These are phyloP conservation scores for Paralichthys olivaceus DNA, from an alignment of 2,113 vertebrate genomes.

Conservation along the genomic window DNA sequence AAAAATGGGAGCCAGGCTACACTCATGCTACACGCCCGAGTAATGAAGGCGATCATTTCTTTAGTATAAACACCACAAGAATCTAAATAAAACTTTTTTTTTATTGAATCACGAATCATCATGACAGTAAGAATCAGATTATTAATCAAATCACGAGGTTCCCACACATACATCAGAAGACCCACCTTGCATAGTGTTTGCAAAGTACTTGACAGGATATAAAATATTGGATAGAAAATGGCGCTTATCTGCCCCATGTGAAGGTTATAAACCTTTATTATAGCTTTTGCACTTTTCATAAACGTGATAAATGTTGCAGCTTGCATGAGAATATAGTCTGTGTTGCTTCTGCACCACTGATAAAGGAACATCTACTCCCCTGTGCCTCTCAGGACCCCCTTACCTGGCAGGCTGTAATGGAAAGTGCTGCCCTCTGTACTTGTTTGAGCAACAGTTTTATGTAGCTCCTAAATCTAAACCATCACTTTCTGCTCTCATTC, in stretches of 20 bases:
- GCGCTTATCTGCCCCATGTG: neutral
- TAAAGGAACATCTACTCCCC: slow-evolving; percentile 14
- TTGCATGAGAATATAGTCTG: neutral
- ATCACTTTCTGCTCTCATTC: slow-evolving; percentile 14
- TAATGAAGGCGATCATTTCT: no score
- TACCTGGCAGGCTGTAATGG: slow-evolving; percentile 29
- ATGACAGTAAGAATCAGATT: neutral
- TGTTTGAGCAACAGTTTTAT: slow-evolving; percentile 34
- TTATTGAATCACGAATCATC: no score
- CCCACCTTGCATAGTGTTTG: neutral
- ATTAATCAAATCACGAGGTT: neutral
- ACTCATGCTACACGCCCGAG: no score
- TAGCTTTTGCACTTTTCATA: neutral
- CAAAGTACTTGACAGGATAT: neutral
- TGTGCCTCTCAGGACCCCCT: slow-evolving; percentile 12
- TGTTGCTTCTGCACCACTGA: neutral
- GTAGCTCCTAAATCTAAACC: slow-evolving; percentile 22
- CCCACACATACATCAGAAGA: neutral
- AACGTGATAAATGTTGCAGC: slow-evolving; percentile 4
- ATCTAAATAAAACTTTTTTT: no score
- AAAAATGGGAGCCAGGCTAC: no score
- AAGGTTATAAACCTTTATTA: neutral
- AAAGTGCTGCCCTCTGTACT: slow-evolving; percentile 31
- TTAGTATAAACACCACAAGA: no score
- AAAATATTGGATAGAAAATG: neutral